These are phyloP conservation scores for Struthio camelus DNA, from an alignment of 2,113 vertebrate species.

Conservation along the genomic window DNA sequence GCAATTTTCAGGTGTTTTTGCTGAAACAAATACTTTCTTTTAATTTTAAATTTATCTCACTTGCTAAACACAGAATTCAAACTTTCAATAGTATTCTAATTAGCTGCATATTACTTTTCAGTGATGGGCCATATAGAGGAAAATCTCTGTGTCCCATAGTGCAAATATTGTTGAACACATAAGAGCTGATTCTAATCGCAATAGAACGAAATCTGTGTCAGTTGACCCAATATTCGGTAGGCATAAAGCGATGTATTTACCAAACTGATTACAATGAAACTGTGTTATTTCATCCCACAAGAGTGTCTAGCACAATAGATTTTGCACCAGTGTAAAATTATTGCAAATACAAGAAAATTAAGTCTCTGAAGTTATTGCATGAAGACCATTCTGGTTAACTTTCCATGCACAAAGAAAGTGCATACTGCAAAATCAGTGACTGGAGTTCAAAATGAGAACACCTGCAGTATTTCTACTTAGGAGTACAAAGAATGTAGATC, in stretches of 20 bases:
- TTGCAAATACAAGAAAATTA: neutral
- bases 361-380: neutral
- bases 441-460: neutral
- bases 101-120: neutral
- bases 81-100: neutral
- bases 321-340: neutral
- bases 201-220: neutral
- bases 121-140: neutral
- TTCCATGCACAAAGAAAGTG: neutral
- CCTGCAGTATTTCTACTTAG: neutral
- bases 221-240: neutral
- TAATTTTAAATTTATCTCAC: neutral
- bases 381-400: neutral
- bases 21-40: neutral
- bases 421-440: neutral
- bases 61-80: neutral
- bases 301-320: neutral
- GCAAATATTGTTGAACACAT: neutral
- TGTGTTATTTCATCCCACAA: neutral
- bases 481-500: neutral
- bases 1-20: neutral
- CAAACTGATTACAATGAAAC: neutral
- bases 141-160: neutral
- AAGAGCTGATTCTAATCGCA: neutral
- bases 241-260: neutral